Conservation (phyloP, 2,113 vertebrate genomes). For the Oceanodroma tethys region DNA sequence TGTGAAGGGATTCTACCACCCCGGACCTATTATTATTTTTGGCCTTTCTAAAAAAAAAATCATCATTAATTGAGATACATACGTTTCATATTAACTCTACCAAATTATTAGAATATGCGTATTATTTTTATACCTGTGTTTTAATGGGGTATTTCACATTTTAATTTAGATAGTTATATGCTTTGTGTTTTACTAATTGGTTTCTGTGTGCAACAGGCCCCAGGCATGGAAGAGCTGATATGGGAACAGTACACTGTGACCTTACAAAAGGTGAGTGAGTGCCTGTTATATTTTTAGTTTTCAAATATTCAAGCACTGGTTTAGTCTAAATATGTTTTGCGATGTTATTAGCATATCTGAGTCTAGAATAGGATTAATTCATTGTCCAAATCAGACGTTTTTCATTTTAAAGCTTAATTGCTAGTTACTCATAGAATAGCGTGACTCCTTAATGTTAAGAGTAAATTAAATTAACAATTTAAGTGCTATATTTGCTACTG, state of each 20-base stretch:
- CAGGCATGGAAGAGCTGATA: slow-evolving; percentile 89
- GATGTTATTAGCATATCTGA: neutral
- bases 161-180: neutral
- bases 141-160: neutral
- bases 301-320: neutral
- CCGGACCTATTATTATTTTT: neutral
- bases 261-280: slow-evolving; percentile 87
- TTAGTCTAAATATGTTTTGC: neutral
- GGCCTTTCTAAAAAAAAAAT: neutral
- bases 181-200: slow-evolving; percentile 23
- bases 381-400: neutral
- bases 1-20: neutral
- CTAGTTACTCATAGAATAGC: neutral
- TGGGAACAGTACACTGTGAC: slow-evolving; percentile 97
- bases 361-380: neutral
- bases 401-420: neutral
- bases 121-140: neutral
- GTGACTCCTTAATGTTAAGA: neutral
- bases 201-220: slow-evolving; percentile 67
- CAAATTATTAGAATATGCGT: neutral
- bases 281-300: slow-evolving; percentile 33
- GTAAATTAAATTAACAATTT: neutral
- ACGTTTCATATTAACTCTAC: neutral
- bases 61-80: neutral
- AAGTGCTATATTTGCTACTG: neutral